These are phyloP conservation scores for Orius laevigatus DNA, from an alignment of 1,140 invertebrate genomes.

Conservation along the genomic window DNA sequence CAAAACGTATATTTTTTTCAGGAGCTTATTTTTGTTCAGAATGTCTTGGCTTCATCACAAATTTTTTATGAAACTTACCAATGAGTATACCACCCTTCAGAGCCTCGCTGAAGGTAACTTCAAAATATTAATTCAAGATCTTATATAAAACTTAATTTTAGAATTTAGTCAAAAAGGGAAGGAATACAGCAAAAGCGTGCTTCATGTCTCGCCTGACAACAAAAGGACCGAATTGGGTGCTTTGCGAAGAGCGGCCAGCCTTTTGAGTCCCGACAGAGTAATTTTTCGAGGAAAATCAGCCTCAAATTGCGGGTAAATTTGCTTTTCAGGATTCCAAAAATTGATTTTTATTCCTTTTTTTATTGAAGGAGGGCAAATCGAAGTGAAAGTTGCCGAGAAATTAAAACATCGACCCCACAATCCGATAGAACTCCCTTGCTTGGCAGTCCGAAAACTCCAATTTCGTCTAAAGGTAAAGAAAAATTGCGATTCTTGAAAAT, in stretches of 20 bases:
- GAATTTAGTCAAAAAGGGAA: conserved; percentile 29
- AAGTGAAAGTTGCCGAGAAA: conserved; percentile 14
- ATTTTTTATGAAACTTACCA: conserved; percentile 51
- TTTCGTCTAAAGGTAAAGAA: too few relatives aligned
- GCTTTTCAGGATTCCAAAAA: not conserved
- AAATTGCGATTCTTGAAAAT: too few relatives aligned
- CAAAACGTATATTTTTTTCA: conserved; percentile 23
- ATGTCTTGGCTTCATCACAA: conserved; percentile 56
- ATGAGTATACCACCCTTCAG: conserved; percentile 49
- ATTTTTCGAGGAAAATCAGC: conserved; percentile 20
- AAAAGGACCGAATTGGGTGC: conserved; percentile 10
- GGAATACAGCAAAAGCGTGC: conserved; percentile 21
- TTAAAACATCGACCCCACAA: not conserved
- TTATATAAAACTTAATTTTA: too few relatives aligned
- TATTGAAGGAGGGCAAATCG: conserved; percentile 1
- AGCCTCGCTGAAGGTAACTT: conserved; percentile 38
- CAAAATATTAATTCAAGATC: not conserved
- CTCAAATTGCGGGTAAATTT: conserved; percentile 16
- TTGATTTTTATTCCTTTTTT: not conserved
- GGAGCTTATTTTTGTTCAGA: conserved; percentile 56
- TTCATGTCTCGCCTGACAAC: conserved; percentile 15
- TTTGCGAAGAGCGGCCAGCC: conserved; percentile 16
- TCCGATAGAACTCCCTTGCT: too few relatives aligned
- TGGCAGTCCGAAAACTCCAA: too few relatives aligned
- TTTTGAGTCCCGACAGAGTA: conserved; percentile 17